These are phyloP conservation scores for Anguilla japonica DNA, from an alignment of 2,113 vertebrate species.

Conservation along the genomic window DNA sequence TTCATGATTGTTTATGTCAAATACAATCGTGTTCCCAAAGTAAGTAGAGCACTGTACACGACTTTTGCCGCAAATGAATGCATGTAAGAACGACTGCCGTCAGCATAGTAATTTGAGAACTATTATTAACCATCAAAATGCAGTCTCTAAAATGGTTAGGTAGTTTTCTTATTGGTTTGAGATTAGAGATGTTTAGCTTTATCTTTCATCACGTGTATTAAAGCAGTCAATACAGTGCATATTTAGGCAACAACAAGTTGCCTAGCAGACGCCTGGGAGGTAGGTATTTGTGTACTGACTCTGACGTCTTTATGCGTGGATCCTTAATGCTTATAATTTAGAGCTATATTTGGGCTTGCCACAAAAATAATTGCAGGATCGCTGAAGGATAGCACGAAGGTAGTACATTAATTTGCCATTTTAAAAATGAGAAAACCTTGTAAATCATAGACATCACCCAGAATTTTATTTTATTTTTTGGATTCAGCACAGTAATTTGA, in stretches of 20 bases:
- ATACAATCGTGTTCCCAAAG: not conserved
- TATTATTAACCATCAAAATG: not conserved
- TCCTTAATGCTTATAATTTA: not conserved
- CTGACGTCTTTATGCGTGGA: slow-evolving; percentile 11
- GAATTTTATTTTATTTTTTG: not conserved
- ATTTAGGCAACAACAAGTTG: slow-evolving; percentile 9
- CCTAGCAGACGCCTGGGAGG: not conserved
- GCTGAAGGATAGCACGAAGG: not conserved
- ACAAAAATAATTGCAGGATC: not conserved
- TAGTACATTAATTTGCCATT: not conserved
- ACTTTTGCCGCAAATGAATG: not conserved
- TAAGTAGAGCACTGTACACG: not conserved
- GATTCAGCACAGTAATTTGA: not conserved
- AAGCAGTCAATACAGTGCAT: not conserved
- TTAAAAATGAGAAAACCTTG: not conserved
- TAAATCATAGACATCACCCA: not conserved
- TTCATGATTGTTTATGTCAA: not conserved
- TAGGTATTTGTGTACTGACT: slow-evolving; percentile 11
- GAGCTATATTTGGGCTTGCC: not conserved
- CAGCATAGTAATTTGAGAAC: not conserved
- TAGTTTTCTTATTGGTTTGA: not conserved
- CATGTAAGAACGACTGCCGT: not conserved
- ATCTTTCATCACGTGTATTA: not conserved
- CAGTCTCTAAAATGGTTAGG: not conserved
- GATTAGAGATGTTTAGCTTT: not conserved